Evolutionary conservation across 2,888 invertebrate species (phyloP).

Genomic region (Pollenia angustigena): DNA sequence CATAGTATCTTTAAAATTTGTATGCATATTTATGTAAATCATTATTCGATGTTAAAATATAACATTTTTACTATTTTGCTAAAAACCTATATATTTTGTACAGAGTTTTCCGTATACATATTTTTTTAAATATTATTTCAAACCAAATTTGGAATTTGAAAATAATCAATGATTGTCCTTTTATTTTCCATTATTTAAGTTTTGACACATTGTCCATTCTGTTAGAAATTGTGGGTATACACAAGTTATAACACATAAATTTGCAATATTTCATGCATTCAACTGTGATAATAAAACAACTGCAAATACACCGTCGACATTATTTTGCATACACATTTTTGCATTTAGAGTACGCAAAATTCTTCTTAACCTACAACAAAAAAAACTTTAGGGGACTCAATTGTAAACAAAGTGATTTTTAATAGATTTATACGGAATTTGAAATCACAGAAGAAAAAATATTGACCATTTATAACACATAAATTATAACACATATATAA

Average conservation of each 20-base stretch:
- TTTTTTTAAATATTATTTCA: no score
- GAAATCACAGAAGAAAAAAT: conserved; percentile 4
- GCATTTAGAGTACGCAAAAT: conserved; percentile 35
- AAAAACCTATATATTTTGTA: no score
- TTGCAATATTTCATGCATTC: conserved; percentile 47
- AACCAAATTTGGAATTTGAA: no score
- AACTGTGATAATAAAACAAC: conserved; percentile 56
- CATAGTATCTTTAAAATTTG: no score
- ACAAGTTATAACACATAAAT: conserved; percentile 12
- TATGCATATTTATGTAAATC: no score
- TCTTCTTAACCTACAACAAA: conserved; percentile 19
- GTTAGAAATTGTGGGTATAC: background rate
- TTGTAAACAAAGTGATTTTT: conserved; percentile 30
- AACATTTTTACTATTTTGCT: no score
- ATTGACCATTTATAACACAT: background rate
- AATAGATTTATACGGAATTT: background rate
- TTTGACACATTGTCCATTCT: conserved; percentile 13
- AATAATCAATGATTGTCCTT: no score
- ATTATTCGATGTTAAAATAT: no score
- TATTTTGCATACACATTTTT: conserved; percentile 54
- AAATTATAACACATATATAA: background rate
- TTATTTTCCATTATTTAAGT: background rate
- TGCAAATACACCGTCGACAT: conserved; percentile 52
- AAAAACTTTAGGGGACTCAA: conserved; percentile 8
- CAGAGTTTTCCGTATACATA: no score